Evolutionary conservation across 1,140 invertebrate species (phyloP).

Genomic region (Orchestia grillus): DNA sequence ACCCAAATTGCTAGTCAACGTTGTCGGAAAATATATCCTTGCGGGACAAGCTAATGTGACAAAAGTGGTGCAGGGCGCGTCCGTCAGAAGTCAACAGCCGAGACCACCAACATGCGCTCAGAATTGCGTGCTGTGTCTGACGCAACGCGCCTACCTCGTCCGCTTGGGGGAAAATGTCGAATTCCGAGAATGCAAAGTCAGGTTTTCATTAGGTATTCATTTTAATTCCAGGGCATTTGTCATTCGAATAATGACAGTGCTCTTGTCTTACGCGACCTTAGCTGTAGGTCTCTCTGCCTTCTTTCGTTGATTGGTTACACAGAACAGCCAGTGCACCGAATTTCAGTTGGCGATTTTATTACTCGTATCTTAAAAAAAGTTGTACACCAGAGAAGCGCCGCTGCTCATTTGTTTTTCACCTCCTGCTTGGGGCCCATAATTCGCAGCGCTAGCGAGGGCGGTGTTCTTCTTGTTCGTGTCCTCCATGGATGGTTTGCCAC

Average conservation of each 20-base stretch:
- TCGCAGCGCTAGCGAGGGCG: too few relatives aligned
- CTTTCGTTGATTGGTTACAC: too few relatives aligned
- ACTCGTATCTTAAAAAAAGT: too few relatives aligned
- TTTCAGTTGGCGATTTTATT: too few relatives aligned
- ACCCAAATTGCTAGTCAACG: background rate
- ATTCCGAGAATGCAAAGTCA: background rate
- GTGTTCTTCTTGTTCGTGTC: too few relatives aligned
- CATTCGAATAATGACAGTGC: background rate
- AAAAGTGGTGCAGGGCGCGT: background rate
- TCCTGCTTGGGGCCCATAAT: too few relatives aligned
- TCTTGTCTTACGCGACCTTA: too few relatives aligned
- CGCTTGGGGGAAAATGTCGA: background rate
- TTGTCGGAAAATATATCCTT: background rate
- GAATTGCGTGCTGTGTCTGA: background rate
- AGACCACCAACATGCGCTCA: background rate
- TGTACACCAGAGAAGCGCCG: too few relatives aligned
- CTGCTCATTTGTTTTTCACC: too few relatives aligned
- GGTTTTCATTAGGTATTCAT: background rate
- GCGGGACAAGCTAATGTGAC: background rate
- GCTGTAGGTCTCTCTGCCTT: too few relatives aligned
- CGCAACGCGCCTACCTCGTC: background rate
- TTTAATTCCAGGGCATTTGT: background rate
- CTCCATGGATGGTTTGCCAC: too few relatives aligned
- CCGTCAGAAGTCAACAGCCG: background rate
- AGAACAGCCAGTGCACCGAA: too few relatives aligned